A percentile compares a stretch with the other conserved stretches of the same genome.
Evolutionary conservation across 1,140 invertebrate genomes (phyloP).

Genomic region (Micrasema minimum): DNA sequence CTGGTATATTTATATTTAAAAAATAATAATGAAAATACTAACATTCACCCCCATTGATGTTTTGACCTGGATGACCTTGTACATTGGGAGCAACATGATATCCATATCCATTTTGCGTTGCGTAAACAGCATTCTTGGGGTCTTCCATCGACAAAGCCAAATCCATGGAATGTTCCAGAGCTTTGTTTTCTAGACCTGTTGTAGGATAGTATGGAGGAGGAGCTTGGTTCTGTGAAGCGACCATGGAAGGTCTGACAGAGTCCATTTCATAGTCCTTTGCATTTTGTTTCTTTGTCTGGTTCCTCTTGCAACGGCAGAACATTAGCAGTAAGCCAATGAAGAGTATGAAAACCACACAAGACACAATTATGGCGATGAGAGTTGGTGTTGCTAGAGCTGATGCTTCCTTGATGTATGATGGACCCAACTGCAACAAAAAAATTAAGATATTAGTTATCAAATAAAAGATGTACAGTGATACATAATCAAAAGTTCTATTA

Average conservation of each 20-base stretch:
- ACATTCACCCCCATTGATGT: conserved; percentile 81
- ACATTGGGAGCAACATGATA: conserved; percentile 74
- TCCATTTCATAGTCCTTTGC: conserved; percentile 93
- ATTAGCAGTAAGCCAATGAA: conserved; percentile 81
- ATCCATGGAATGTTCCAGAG: conserved; percentile 87
- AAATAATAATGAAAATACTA: conserved; percentile 61
- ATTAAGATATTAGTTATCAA: conserved; percentile 1
- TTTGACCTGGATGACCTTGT: conserved; percentile 65
- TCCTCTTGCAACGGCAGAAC: conserved; percentile 87
- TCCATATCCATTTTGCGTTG: conserved; percentile 84
- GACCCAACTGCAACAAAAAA: conserved; percentile 73
- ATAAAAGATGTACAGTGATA: not conserved
- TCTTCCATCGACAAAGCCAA: conserved; percentile 82
- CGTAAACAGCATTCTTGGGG: conserved; percentile 83
- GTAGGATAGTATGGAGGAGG: conserved; percentile 87
- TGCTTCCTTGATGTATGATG: conserved; percentile 83
- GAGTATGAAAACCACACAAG: conserved; percentile 81
- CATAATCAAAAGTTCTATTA: too few species aligned
- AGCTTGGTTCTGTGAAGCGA: conserved; percentile 81
- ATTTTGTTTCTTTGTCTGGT: conserved; percentile 81
- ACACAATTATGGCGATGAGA: conserved; percentile 83
- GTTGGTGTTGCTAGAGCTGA: conserved; percentile 79
- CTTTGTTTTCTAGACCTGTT: conserved; percentile 90
- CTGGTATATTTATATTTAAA: not conserved
- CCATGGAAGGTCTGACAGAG: conserved; percentile 80